Conservation (phyloP, 2,113 vertebrate species). For the Engraulis encrasicolus region DNA sequence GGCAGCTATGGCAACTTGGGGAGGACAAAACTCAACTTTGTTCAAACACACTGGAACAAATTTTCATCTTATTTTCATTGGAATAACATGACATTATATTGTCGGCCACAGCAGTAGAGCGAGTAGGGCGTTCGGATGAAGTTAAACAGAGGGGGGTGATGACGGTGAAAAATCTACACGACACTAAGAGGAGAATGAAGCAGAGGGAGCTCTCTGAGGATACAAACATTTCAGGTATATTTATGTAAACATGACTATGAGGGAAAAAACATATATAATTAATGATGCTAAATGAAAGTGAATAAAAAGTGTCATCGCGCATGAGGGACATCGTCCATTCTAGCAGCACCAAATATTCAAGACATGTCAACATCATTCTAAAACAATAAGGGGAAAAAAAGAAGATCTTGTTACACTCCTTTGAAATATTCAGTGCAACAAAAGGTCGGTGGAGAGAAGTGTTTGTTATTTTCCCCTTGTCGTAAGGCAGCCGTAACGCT, state of each 20-base stretch:
- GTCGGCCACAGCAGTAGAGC: not conserved
- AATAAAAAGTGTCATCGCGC: not conserved
- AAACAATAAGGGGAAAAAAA: not conserved
- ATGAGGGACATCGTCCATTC: not conserved
- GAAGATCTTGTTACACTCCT: not conserved
- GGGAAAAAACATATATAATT: slow-evolving; percentile 13
- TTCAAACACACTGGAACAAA: slow-evolving; percentile 22
- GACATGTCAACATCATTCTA: not conserved
- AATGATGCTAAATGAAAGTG: not conserved
- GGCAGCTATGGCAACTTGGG: slow-evolving; percentile 14
- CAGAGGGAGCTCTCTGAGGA: not conserved
- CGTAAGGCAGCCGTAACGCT: slow-evolving; percentile 22
- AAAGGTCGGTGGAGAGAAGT: not conserved
- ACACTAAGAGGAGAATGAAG: not conserved
- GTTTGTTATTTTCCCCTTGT: slow-evolving; percentile 12
- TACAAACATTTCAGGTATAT: not conserved
- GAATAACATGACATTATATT: slow-evolving; percentile 22
- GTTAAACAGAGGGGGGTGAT: not conserved
- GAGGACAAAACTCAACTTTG: not conserved
- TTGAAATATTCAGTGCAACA: slow-evolving; percentile 17
- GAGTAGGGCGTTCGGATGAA: not conserved
- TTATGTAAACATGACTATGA: slow-evolving; percentile 11
- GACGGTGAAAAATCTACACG: not conserved
- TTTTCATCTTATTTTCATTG: slow-evolving; percentile 21
- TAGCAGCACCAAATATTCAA: not conserved